Percentiles rank a stretch among this genome's conserved stretches.
phyloP scores from a whole-genome alignment of 2,113 vertebrate genomes.

The Oryzias melastigma region DNA sequence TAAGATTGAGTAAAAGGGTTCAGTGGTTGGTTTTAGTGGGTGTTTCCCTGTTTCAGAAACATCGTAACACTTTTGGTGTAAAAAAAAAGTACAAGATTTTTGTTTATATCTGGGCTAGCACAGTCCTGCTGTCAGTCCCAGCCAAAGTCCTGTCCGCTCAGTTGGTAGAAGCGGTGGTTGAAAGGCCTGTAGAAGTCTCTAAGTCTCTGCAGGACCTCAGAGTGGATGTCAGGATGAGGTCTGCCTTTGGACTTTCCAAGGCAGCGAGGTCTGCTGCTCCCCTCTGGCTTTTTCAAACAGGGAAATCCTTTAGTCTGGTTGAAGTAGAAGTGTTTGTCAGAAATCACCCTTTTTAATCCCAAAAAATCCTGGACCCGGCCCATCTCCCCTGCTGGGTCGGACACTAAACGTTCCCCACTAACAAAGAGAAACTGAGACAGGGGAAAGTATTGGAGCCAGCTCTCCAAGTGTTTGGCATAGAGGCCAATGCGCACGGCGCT shows the following conservation, averaged over 20 bases:
- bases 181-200: constrained; percentile 90
- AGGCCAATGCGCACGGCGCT: constrained; percentile 91
- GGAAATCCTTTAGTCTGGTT: constrained; percentile 96
- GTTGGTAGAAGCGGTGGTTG: constrained; percentile 93
- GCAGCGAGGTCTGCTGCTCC: constrained; percentile 84
- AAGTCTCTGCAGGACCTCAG: constrained; percentile 82
- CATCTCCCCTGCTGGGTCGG: constrained; percentile 87
- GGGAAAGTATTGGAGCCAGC: constrained; percentile 89
- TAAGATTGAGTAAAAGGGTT: no score
- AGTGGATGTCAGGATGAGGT: constrained; percentile 84
- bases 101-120: background rate
- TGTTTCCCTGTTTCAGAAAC: no score
- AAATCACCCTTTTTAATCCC: constrained; percentile 87
- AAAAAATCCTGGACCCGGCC: constrained; percentile 92
- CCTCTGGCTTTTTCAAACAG: constrained; percentile 91
- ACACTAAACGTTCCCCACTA: constrained; percentile 89
- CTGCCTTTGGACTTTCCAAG: constrained; percentile 94
- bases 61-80: background rate
- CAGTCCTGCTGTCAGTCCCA: constrained; percentile 82
- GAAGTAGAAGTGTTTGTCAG: constrained; percentile 93
- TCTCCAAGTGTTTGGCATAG: constrained; percentile 91
- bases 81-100: background rate
- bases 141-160: constrained; percentile 92
- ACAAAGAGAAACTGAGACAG: constrained; percentile 89
- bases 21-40: no score